A percentile compares a stretch with the other conserved stretches of the same genome.
These are phyloP conservation scores for Fulica atra DNA, from an alignment of 2,113 vertebrate species.

Conservation along the genomic window DNA sequence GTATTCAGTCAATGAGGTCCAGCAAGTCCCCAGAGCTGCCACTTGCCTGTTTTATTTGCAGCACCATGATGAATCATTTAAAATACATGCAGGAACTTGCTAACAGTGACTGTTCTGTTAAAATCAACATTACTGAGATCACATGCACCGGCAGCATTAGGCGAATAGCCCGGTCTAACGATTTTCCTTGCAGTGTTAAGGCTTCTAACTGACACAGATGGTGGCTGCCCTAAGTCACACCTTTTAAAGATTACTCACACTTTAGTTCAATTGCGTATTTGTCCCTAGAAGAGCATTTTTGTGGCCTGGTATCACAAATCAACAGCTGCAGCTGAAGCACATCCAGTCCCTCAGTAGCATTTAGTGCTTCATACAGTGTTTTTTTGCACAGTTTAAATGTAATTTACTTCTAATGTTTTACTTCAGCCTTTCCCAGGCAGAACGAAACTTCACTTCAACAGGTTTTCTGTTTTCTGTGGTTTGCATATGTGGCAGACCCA, in stretches of 20 bases:
- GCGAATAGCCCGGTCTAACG: background rate
- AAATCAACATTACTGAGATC: background rate
- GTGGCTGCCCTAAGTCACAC: background rate
- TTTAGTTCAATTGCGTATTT: background rate
- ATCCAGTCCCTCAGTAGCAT: constrained; percentile 36
- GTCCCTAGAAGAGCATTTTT: constrained; percentile 10
- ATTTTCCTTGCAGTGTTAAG: background rate
- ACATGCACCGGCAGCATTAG: background rate
- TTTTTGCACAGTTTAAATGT: constrained; percentile 10
- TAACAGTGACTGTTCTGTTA: background rate
- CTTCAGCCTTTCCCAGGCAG: constrained; percentile 31
- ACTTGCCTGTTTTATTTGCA: background rate
- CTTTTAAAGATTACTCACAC: background rate
- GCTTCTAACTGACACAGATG: background rate
- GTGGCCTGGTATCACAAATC: background rate
- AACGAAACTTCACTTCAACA: background rate
- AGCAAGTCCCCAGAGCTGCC: background rate
- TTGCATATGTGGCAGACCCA: constrained; percentile 4
- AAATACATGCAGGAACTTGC: background rate
- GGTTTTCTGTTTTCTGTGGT: background rate
- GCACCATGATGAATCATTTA: background rate
- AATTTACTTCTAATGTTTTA: constrained; percentile 51
- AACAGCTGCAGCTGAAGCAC: constrained; percentile 41
- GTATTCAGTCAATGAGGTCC: background rate
- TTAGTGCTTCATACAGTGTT: constrained; percentile 22